These are phyloP conservation scores for Albula glossodonta DNA, from an alignment of 2,113 vertebrate species.

Conservation along the genomic window DNA sequence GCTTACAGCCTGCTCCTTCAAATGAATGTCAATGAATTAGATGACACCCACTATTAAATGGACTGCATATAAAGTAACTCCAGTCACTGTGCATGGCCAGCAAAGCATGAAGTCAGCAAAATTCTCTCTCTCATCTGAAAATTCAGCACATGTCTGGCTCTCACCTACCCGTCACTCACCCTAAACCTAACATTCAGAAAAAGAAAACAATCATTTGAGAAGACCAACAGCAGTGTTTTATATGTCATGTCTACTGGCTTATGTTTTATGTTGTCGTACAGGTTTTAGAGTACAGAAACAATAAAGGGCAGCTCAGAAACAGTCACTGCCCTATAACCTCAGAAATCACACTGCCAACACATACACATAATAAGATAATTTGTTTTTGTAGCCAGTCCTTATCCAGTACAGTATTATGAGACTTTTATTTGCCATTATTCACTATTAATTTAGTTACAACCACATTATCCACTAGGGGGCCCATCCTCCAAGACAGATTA, in stretches of 20 bases:
- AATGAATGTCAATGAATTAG: slow-evolving; percentile 29
- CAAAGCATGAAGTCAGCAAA: slow-evolving; percentile 28
- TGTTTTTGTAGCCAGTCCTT: too few relatives aligned
- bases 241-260: too few relatives aligned
- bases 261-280: not conserved
- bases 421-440: not conserved
- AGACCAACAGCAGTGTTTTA: not conserved
- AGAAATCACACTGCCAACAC: not conserved
- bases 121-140: slow-evolving; percentile 21
- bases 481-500: not conserved
- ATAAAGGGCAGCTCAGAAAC: not conserved
- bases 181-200: not conserved
- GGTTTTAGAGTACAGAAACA: not conserved
- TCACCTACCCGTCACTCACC: not conserved
- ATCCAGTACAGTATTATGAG: not conserved
- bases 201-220: not conserved
- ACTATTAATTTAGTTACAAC: not conserved
- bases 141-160: not conserved
- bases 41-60: slow-evolving; percentile 20
- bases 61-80: slow-evolving; percentile 30
- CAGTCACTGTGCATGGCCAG: slow-evolving; percentile 10
- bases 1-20: slow-evolving; percentile 9
- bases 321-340: not conserved
- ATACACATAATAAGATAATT: too few relatives aligned
- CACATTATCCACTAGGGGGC: slow-evolving; percentile 4